phyloP scores from a whole-genome alignment of 1,140 invertebrate genomes.

The Antheraea mylitta region DNA sequence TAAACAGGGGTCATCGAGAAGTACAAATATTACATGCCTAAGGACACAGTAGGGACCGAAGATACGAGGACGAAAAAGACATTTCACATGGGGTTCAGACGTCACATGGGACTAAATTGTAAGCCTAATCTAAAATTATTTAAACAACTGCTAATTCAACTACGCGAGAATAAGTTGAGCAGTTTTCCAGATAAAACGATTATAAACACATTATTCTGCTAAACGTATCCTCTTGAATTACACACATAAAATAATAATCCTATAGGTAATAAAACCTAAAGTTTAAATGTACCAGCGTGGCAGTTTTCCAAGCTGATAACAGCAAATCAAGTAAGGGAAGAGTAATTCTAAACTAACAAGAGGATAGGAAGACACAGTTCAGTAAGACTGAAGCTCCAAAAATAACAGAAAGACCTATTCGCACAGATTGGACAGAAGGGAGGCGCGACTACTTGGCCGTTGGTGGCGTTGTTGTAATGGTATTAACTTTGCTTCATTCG shows the following conservation, averaged over 20 bases:
- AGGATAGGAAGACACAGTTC: slow-evolving; percentile 51
- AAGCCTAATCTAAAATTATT: slow-evolving; percentile 38
- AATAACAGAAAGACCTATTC: slow-evolving; percentile 75
- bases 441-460: slow-evolving; percentile 75
- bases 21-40: slow-evolving; percentile 45
- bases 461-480: slow-evolving; percentile 68
- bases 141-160: slow-evolving; percentile 40
- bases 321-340: slow-evolving; percentile 33
- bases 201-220: slow-evolving; percentile 1
- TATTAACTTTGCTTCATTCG: slow-evolving; percentile 77
- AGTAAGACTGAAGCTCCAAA: slow-evolving; percentile 57
- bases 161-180: slow-evolving; percentile 50
- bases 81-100: slow-evolving; percentile 38
- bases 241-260: slow-evolving; percentile 24
- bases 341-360: slow-evolving; percentile 58
- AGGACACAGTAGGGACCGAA: slow-evolving; percentile 33
- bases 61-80: slow-evolving; percentile 33
- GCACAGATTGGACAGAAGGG: slow-evolving; percentile 74
- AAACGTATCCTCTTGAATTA: slow-evolving; percentile 33
- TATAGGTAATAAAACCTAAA: slow-evolving; percentile 32
- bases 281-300: slow-evolving; percentile 18
- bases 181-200: slow-evolving; percentile 2
- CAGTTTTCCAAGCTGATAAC: slow-evolving; percentile 32
- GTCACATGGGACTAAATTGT: slow-evolving; percentile 38
- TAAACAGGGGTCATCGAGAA: slow-evolving; percentile 36